Evolutionary conservation across 2,888 invertebrate species (phyloP).

Genomic region (Gordius sp.): DNA sequence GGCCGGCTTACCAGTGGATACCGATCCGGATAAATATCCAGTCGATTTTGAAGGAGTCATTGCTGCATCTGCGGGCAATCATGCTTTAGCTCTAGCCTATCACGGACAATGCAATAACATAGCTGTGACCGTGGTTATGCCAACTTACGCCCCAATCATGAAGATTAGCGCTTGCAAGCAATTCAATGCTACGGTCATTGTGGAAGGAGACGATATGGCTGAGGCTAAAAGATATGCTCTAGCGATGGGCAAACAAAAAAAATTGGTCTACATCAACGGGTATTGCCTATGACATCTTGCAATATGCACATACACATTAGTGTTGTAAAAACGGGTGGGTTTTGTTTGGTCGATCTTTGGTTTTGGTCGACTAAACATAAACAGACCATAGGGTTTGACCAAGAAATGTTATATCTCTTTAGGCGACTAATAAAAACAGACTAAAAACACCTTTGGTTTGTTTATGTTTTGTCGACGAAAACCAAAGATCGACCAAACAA

Average conservation of each 20-base stretch:
- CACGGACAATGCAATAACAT: constrained; percentile 45
- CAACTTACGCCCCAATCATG: constrained; percentile 72
- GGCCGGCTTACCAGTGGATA: not conserved
- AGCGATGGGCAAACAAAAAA: constrained; percentile 42
- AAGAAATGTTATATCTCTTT: too few relatives aligned
- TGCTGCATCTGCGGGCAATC: constrained; percentile 74
- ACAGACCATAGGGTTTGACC: too few relatives aligned
- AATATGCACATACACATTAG: too few relatives aligned
- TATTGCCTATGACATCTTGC: too few relatives aligned
- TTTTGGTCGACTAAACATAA: too few relatives aligned
- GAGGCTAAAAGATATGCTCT: constrained; percentile 50
- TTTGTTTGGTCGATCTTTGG: too few relatives aligned
- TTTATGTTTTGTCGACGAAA: too few relatives aligned
- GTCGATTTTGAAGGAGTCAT: constrained; percentile 42
- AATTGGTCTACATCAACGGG: constrained; percentile 62
- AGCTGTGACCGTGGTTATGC: constrained; percentile 70
- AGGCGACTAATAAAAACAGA: too few relatives aligned
- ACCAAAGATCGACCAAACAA: too few relatives aligned
- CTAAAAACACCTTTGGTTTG: too few relatives aligned
- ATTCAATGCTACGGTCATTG: constrained; percentile 6
- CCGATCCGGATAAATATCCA: not conserved
- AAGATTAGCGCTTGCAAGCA: constrained; percentile 32
- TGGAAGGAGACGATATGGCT: constrained; percentile 19
- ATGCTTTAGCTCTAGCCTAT: constrained; percentile 56
- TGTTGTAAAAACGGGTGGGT: too few relatives aligned